phyloP scores from a whole-genome alignment of 2,797 vertebrate species.

The Aythya fuligula region DNA sequence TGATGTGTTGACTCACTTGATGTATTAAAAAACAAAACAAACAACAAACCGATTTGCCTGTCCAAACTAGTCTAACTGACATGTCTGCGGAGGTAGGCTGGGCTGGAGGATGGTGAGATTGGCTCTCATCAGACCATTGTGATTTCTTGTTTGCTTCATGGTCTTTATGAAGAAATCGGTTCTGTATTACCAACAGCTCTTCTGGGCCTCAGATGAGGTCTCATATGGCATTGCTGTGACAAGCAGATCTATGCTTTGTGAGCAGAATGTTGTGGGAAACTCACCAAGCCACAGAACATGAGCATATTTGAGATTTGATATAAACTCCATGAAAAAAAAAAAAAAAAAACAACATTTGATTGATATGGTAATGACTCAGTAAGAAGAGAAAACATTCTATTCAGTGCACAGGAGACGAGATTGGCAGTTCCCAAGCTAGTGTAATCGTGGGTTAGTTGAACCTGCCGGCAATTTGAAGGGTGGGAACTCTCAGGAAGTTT shows the following conservation, averaged over 20 bases:
- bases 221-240: neutral
- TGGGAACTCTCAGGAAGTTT: neutral
- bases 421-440: neutral
- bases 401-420: neutral
- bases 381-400: neutral
- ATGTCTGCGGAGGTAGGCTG: slow-evolving; percentile 28
- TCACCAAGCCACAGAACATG: neutral
- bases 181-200: neutral
- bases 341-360: neutral
- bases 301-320: neutral
- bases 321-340: neutral
- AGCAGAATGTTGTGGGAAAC: neutral
- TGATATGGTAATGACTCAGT: neutral
- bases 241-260: neutral
- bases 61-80: slow-evolving; percentile 47
- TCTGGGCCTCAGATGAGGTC: slow-evolving; percentile 16
- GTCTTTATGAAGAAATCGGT: slow-evolving; percentile 47
- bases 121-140: slow-evolving; percentile 35
- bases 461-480: neutral
- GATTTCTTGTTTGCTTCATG: slow-evolving; percentile 49
- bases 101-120: slow-evolving; percentile 6
- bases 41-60: slow-evolving; percentile 53
- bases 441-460: neutral
- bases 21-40: slow-evolving; percentile 56
- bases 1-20: slow-evolving; percentile 54